Conservation (phyloP, 1,140 invertebrate genomes). For the Drosophila sucinea region DNA sequence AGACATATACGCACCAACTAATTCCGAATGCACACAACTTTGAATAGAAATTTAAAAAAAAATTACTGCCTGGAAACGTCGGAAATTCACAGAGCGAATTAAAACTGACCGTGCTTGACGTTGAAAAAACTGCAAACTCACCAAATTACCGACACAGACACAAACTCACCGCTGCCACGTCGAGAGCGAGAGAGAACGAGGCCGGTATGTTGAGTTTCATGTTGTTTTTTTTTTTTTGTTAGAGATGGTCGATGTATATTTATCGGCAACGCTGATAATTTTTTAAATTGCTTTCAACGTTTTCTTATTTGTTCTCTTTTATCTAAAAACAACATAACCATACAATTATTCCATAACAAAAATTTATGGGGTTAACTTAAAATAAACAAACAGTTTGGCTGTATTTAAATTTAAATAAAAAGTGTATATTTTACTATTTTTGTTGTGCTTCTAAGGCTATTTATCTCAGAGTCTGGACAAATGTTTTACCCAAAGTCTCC, state of each 20-base stretch:
- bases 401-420: no score
- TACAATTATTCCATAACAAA: no score
- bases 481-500: conserved; percentile 80
- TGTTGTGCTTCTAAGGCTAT: not conserved
- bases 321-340: no score
- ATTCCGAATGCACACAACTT: conserved; percentile 65
- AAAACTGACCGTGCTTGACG: conserved; percentile 78
- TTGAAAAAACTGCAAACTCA: conserved; percentile 80
- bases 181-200: conserved; percentile 34
- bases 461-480: not conserved
- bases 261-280: not conserved
- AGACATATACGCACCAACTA: conserved; percentile 74
- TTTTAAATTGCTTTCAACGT: no score
- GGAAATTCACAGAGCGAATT: conserved; percentile 82
- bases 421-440: no score
- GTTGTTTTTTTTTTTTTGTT: not conserved
- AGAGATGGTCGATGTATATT: conserved; percentile 22
- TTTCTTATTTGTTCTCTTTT: no score
- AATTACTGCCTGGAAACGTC: conserved; percentile 77
- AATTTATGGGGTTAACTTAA: no score
- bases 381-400: no score
- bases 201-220: conserved; percentile 50
- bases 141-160: conserved; percentile 47
- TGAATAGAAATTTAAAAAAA: conserved; percentile 77
- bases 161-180: conserved; percentile 25